Base-by-base conservation (phyloP, 53 echinoderm and acorn worm genomes). In the Antedon mediterranea region DNA sequence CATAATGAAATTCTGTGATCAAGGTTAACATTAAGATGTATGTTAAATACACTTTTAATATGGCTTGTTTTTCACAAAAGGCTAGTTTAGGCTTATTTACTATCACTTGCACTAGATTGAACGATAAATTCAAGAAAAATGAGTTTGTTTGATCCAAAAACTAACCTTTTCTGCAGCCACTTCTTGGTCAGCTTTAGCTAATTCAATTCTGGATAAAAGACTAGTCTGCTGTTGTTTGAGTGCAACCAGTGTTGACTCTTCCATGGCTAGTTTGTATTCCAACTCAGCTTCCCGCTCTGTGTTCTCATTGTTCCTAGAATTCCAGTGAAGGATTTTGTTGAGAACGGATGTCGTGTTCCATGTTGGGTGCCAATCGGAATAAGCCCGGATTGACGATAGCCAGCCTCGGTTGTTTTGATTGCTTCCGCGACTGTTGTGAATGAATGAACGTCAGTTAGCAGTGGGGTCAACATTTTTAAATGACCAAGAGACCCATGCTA, bases 131-230 rank as follows among this genome's bases (percentile, higher is more conserved):
- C n/a, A n/a, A n/a, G n/a, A n/a, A n/a, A n/a, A n/a, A n/a, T n/a
- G n/a, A n/a, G n/a, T 37, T 37, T 37, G 37, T 4, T 37, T 37
- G 4, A n/a, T 37, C 37, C 4, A 37, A 37, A 28, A 41, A 43
- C 43, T 71, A 29, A 87, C 87, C 87, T 83, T 87, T 30, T 80
- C 83, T 43, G 43, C 32, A 14, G 71, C 71, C 18, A 85, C 74
- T 76, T 95, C 89, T 72, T 91, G 91, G 75, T 95, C 89, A 20
- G 85, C 80, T 75, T 87, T 76, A 3, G 91, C 79, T 28, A 89
- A 74, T 76, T 95, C 95, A 77, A 95, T 77, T 8, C 71, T 79
- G 32, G 85, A 32, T 0, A 95, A 78, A 15, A 91, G 85, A 32
- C 76, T 81, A 20, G 89, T 79, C 77, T 95, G 91, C 31, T 95